Conservation (phyloP, 2,797 vertebrate species). For the Amniataba percoides region DNA sequence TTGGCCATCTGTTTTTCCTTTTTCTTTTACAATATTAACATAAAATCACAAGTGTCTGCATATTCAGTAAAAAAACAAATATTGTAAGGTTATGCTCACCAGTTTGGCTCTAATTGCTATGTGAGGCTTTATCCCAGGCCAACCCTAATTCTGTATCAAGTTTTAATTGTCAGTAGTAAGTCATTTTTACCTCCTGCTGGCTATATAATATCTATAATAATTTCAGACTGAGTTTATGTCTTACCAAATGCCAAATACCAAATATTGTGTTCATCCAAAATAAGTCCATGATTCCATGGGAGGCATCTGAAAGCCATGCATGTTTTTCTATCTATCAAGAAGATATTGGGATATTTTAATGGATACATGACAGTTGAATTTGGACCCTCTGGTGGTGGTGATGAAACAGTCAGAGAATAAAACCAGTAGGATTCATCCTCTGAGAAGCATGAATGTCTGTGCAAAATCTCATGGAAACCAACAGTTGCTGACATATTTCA, state of each 20-base stretch:
- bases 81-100: background rate
- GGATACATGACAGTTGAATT: background rate
- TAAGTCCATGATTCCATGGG: too few relatives aligned
- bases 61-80: too few relatives aligned
- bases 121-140: background rate
- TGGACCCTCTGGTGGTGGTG: background rate
- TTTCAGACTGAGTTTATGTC: background rate
- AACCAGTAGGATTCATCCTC: too few relatives aligned
- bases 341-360: background rate
- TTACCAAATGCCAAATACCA: background rate
- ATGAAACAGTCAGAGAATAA: background rate
- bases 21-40: too few relatives aligned
- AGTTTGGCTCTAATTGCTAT: slow-evolving; percentile 3
- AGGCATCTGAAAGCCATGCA: background rate
- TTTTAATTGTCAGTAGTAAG: too few relatives aligned
- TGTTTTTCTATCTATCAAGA: background rate
- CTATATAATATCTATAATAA: background rate
- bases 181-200: background rate
- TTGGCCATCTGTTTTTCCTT: too few relatives aligned
- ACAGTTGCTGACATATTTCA: background rate
- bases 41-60: too few relatives aligned
- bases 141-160: too few relatives aligned
- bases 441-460: background rate
- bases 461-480: background rate
- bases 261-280: background rate